phyloP scores from a whole-genome alignment of 2,888 invertebrate species.

The Hypercompe scribonia region DNA sequence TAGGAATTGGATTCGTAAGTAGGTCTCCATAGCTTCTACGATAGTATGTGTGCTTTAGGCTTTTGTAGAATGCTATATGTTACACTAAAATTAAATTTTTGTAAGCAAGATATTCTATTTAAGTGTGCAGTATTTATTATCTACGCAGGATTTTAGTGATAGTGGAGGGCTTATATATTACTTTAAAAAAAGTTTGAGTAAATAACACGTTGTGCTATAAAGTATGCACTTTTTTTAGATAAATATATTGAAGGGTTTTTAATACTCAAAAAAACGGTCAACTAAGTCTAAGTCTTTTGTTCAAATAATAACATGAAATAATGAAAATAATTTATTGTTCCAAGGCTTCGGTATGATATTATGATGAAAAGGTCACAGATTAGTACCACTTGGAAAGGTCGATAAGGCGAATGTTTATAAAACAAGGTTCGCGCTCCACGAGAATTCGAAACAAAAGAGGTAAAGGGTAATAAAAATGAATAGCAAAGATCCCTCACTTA shows the following conservation, averaged over 20 bases:
- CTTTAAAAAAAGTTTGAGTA: no score
- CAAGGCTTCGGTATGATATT: conserved; percentile 1
- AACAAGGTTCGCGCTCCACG: background rate
- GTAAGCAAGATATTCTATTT: no score
- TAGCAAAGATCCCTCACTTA: conserved; percentile 31
- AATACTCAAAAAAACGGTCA: background rate
- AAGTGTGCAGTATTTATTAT: no score
- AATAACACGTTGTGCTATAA: no score
- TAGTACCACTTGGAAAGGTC: background rate
- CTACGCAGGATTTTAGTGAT: no score
- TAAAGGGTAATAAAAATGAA: conserved; percentile 44
- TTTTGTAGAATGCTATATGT: conserved; percentile 17
- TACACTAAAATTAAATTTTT: background rate
- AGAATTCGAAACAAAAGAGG: conserved; percentile 31
- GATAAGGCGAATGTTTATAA: conserved; percentile 7
- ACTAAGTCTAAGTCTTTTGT: background rate
- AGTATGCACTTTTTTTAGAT: no score
- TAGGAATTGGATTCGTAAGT: conserved; percentile 26
- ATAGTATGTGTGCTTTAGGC: conserved; percentile 6
- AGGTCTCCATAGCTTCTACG: conserved; percentile 6
- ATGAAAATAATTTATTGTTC: background rate
- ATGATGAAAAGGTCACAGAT: conserved; percentile 4
- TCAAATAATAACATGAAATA: background rate
- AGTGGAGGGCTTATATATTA: no score
- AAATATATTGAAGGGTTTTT: no score